Evolutionary conservation across 2,797 vertebrate species (phyloP).

Genomic region (Pogoniulus pusillus): DNA sequence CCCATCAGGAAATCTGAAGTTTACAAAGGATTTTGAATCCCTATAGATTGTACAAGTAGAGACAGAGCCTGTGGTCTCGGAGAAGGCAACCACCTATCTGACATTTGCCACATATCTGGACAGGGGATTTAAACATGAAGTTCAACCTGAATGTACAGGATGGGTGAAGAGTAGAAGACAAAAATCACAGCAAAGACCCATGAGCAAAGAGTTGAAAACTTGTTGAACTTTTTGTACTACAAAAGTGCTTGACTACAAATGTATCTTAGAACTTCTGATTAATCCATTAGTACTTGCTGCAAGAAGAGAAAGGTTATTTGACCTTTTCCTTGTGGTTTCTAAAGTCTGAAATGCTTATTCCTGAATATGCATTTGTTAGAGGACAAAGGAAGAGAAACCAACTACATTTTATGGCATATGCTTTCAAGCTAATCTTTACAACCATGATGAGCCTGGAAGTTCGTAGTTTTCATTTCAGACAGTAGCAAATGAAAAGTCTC

Average conservation of each 20-base stretch:
- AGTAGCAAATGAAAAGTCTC: conserved; percentile 17
- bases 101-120: not conserved
- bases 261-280: not conserved
- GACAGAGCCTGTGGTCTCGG: not conserved
- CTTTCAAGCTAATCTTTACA: conserved; percentile 33
- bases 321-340: not conserved
- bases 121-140: fast-evolving
- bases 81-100: not conserved
- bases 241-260: not conserved
- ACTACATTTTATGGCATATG: not conserved
- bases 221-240: not conserved
- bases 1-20: not conserved
- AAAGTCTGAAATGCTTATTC: not conserved
- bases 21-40: not conserved
- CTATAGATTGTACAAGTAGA: not conserved
- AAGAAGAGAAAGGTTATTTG: not conserved
- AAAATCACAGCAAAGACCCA: not conserved
- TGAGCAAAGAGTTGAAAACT: not conserved
- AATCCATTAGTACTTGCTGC: not conserved
- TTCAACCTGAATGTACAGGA: not conserved
- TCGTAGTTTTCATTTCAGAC: conserved; percentile 6
- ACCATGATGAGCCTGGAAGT: not conserved
- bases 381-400: conserved; percentile 8
- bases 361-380: conserved; percentile 1
- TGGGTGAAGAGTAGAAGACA: not conserved